Base-by-base conservation (phyloP, 1,140 invertebrate species). In the Lepidostoma basale region DNA sequence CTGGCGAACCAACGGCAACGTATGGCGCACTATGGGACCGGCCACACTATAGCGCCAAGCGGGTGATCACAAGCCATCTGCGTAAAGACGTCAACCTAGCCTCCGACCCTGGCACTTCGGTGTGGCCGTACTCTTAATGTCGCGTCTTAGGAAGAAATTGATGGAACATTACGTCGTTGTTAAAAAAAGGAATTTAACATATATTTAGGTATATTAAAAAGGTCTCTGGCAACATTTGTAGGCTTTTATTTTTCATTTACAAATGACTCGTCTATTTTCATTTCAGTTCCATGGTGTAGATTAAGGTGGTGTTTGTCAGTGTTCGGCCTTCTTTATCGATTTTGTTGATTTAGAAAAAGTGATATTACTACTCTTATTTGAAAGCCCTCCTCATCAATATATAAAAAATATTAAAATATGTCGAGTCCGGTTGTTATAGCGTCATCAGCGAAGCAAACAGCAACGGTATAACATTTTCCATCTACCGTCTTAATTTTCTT, bases 361-460 rank as follows among this genome's bases (percentile, higher is more conserved):
- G 63, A 56, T 54, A 56, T 65, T 65, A 56, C 47, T 30, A 22
- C 45, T 26, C 45, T 65, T 9, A 6, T 28, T 65, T 18, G 8
- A 6, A 49, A 26, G 8, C 26, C 42, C 25, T 26, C 12, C 10
- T 20, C 9, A 10, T 12, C 9, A 36, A 33, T 33, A 12, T 6
- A 14, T 59, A 5, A n/a, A 16, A 59, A 33, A 59, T 6, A 67
- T 9, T 8, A n/a, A 10, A 59, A 33, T 36, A 72, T 72, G 70
- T 42, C 83, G 59, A 87, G 86, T 77, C 90, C 90, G 63, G 90
- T 92, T 65, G 86, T 93, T 75, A 86, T 92, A 71, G 85, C 89
- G 69, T 89, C 91, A 67, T 88, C 90, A 47, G 86, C 86, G 65
- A 91, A 90, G 82, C 91, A 93, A 73, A 91, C 91, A 8, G 90